A percentile compares a stretch with the other conserved stretches of the same genome.
Evolutionary conservation across 2,113 vertebrate genomes (phyloP).

Genomic region (Amphiprion percula): DNA sequence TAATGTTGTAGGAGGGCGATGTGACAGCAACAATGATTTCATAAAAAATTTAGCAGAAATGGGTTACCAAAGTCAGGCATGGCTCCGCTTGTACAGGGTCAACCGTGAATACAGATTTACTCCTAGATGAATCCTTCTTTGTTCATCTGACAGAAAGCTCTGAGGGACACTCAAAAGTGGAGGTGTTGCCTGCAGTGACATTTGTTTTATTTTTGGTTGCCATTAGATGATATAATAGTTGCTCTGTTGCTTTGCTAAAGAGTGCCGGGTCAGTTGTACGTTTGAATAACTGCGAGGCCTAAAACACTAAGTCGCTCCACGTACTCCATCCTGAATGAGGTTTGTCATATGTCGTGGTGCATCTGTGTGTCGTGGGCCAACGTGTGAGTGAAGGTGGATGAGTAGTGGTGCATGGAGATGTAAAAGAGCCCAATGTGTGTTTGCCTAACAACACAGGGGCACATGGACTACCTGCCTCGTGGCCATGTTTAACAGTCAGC

Average conservation of each 20-base stretch:
- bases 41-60: conserved; percentile 24
- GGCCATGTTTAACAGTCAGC: conserved; percentile 78
- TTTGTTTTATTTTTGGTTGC: conserved; percentile 25
- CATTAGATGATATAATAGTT: conserved; percentile 53
- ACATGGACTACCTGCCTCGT: conserved; percentile 59
- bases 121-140: conserved; percentile 39
- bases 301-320: conserved; percentile 64
- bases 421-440: conserved; percentile 65
- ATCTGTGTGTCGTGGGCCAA: conserved; percentile 58
- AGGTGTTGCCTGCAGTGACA: conserved; percentile 48
- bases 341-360: conserved; percentile 78
- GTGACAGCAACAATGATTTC: conserved; percentile 21
- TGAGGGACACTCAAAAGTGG: conserved; percentile 11
- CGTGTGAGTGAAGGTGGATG: conserved; percentile 69
- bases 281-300: conserved; percentile 75
- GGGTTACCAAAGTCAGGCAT: conserved; percentile 28
- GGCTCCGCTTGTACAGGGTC: conserved; percentile 17
- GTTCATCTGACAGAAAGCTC: conserved; percentile 43
- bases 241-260: conserved; percentile 53
- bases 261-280: conserved; percentile 55
- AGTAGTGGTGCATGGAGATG: conserved; percentile 55
- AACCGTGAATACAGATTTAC: conserved; percentile 44
- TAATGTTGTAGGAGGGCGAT: conserved; percentile 1
- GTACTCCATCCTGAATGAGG: conserved; percentile 67
- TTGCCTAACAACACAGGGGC: conserved; percentile 46